Percentiles rank a stretch among this genome's conserved stretches.
These are phyloP conservation scores for Laticauda laticaudata DNA, from an alignment of 2,113 vertebrate genomes.

Conservation along the genomic window DNA sequence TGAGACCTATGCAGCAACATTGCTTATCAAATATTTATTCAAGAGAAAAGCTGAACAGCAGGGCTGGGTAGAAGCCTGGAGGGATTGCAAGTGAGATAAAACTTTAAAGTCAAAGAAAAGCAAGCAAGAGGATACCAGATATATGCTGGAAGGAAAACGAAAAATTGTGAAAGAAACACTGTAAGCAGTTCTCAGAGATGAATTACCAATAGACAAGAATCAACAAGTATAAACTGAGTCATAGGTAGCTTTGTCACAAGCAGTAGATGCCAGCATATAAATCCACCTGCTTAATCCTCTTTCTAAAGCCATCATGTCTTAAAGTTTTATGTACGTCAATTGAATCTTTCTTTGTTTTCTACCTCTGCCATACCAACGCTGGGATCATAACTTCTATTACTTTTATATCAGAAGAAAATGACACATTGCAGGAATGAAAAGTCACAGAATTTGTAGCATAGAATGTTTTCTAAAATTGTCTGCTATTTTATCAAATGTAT, in stretches of 20 bases:
- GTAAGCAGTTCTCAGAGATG: not conserved
- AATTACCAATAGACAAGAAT: not conserved
- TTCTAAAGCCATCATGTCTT: not conserved
- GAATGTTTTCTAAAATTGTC: not conserved
- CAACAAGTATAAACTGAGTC: not conserved
- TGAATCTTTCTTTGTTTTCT: not conserved
- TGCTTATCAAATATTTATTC: constrained; percentile 3
- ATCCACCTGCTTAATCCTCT: not conserved
- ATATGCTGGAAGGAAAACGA: not conserved
- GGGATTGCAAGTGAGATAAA: not conserved
- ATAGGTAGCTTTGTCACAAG: not conserved
- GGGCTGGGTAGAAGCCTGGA: not conserved
- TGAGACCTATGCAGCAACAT: not conserved
- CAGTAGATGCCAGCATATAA: not conserved
- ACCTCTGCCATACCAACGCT: not conserved
- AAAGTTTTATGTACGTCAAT: not conserved
- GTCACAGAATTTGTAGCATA: not conserved
- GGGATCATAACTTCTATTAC: not conserved
- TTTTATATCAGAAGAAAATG: not conserved
- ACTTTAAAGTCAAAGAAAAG: not conserved
- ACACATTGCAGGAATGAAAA: not conserved
- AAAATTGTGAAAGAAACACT: not conserved
- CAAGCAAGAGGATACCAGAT: not conserved
- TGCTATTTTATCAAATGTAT: not conserved
- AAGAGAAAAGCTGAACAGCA: not conserved